phyloP scores from a whole-genome alignment of 1,140 invertebrate genomes.

The Lethrus apterus region DNA sequence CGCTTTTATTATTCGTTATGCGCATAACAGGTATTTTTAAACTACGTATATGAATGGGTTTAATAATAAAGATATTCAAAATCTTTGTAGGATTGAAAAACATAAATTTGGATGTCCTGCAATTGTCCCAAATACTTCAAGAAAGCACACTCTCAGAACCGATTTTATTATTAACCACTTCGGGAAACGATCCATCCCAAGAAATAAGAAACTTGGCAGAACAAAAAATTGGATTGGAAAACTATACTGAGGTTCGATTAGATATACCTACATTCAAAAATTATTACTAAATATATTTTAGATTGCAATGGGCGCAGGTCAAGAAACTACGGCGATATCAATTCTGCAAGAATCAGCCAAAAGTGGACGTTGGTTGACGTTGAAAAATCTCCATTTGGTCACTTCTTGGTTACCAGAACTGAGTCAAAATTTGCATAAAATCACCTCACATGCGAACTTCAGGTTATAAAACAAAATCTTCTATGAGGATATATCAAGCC shows the following conservation, averaged over 20 bases:
- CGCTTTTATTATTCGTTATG: conserved; percentile 63
- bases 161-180: conserved; percentile 65
- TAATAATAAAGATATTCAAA: conserved; percentile 11
- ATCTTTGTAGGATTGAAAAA: conserved; percentile 51
- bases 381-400: conserved; percentile 87
- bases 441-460: conserved; percentile 49
- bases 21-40: conserved; percentile 52
- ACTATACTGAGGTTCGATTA: conserved; percentile 52
- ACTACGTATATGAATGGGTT: neutral
- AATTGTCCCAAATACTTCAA: conserved; percentile 50
- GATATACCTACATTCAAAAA: neutral
- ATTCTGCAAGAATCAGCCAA: conserved; percentile 31
- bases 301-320: conserved; percentile 41
- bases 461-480: conserved; percentile 20
- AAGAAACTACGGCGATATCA: conserved; percentile 59
- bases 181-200: conserved; percentile 76
- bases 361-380: conserved; percentile 57
- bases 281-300: conserved; percentile 20
- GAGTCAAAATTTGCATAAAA: conserved; percentile 60
- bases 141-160: conserved; percentile 58
- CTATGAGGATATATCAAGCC: neutral
- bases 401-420: conserved; percentile 67
- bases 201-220: conserved; percentile 62
- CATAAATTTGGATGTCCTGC: conserved; percentile 55
- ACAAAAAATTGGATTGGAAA: conserved; percentile 46